These are phyloP conservation scores for Hydrolagus affinis DNA, from an alignment of 2,113 vertebrate species.

Conservation along the genomic window DNA sequence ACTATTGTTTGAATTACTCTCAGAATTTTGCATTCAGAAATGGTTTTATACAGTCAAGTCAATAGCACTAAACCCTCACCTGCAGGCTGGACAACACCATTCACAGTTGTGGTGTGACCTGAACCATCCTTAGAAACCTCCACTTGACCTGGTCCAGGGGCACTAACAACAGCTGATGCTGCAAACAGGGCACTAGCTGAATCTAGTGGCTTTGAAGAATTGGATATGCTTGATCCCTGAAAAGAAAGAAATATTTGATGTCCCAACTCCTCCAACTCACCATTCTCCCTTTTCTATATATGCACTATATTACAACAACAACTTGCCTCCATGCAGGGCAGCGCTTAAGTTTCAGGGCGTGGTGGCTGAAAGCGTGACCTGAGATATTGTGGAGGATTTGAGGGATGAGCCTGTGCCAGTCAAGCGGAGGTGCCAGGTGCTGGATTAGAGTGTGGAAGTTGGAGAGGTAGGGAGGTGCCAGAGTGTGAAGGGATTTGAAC, in stretches of 20 bases:
- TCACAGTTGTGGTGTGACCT: conserved; percentile 59
- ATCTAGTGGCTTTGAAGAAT: conserved; percentile 80
- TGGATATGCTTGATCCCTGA: conserved; percentile 62
- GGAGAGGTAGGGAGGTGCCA: too few relatives aligned
- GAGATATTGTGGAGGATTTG: too few relatives aligned
- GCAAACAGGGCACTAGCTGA: conserved; percentile 87
- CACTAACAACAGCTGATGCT: conserved; percentile 79
- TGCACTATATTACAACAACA: too few relatives aligned
- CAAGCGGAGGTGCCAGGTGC: too few relatives aligned
- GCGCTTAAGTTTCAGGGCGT: too few relatives aligned
- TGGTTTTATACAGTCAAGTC: neutral
- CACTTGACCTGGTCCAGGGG: conserved; percentile 56
- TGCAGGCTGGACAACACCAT: conserved; percentile 71
- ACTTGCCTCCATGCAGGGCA: too few relatives aligned
- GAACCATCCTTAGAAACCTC: conserved; percentile 61
- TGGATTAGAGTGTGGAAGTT: too few relatives aligned
- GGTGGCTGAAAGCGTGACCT: too few relatives aligned
- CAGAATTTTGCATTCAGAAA: neutral
- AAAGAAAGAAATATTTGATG: conserved; percentile 8
- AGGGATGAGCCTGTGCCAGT: too few relatives aligned
- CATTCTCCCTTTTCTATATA: too few relatives aligned
- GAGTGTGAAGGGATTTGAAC: too few relatives aligned
- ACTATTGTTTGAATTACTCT: neutral
- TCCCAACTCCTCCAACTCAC: too few relatives aligned
- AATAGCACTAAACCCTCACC: conserved; percentile 48